Percentiles rank a stretch among this genome's conserved stretches.
Evolutionary conservation across 1,140 invertebrate species (phyloP).

Genomic region (Drosophila grimshawi): DNA sequence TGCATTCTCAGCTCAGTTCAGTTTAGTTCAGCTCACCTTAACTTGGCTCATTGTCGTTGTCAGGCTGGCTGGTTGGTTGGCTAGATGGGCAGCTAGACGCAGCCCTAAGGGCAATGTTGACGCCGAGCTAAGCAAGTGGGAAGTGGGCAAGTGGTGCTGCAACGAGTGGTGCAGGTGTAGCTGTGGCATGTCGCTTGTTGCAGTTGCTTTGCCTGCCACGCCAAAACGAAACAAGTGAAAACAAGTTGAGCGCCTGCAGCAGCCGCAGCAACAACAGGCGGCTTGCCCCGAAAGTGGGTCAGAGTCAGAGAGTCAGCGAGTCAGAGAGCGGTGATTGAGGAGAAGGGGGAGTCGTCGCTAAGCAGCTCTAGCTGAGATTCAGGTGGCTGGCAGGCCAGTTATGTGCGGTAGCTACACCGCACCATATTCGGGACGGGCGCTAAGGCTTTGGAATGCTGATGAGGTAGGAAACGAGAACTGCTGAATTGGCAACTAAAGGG

Average conservation of each 20-base stretch:
- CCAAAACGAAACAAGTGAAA: conserved; percentile 80
- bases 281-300: conserved; percentile 70
- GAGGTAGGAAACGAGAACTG: conserved; percentile 30
- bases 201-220: conserved; percentile 35
- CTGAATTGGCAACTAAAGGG: conserved; percentile 1
- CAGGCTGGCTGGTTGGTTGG: not conserved
- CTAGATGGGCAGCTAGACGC: conserved; percentile 30
- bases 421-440: conserved; percentile 42
- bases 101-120: conserved; percentile 45
- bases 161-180: conserved; percentile 29
- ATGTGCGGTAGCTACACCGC: conserved; percentile 42
- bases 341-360: conserved; percentile 2
- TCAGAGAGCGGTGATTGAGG: conserved; percentile 9
- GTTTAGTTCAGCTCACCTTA: conserved; percentile 9
- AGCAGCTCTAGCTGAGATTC: conserved; percentile 59
- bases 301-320: conserved; percentile 42
- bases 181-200: conserved; percentile 31
- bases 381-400: conserved; percentile 54
- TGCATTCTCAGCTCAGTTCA: conserved; percentile 15
- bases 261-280: conserved; percentile 18
- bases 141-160: conserved; percentile 20
- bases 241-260: conserved; percentile 72
- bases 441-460: conserved; percentile 34
- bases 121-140: not conserved
- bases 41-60: conserved; percentile 1